phyloP scores from a whole-genome alignment of 92 coral and sea anemone species.

The Actinostola sp. region DNA sequence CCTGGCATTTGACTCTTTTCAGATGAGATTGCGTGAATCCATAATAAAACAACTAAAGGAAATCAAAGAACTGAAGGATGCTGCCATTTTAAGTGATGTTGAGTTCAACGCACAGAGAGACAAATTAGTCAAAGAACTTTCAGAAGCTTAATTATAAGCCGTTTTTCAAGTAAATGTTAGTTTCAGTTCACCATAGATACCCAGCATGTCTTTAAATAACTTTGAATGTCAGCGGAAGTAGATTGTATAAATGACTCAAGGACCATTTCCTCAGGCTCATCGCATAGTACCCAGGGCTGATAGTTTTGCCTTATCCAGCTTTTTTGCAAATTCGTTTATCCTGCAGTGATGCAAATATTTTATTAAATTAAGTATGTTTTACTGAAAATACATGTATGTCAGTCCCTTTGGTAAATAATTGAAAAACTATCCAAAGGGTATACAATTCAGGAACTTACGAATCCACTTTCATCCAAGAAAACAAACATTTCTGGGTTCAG shows the following conservation, averaged over 20 bases:
- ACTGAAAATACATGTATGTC: no score
- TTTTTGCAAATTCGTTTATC: constrained; percentile 1
- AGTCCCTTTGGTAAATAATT: no score
- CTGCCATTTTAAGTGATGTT: neutral
- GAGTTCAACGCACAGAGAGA: neutral
- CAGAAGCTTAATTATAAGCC: neutral
- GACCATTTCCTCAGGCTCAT: constrained; percentile 31
- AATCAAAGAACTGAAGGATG: neutral
- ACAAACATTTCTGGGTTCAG: neutral
- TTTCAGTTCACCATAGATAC: constrained; percentile 10
- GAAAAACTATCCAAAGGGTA: no score
- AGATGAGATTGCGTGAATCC: neutral
- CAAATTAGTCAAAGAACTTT: neutral
- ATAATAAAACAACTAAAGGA: neutral
- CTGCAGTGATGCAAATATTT: no score
- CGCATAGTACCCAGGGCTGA: neutral
- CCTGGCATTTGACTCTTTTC: no score
- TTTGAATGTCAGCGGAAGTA: constrained; percentile 9
- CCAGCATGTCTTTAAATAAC: constrained; percentile 22
- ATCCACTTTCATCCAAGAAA: no score
- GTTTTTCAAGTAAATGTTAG: neutral
- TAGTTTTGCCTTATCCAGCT: constrained; percentile 22
- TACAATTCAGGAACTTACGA: neutral
- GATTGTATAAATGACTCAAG: constrained; percentile 30
- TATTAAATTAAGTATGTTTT: no score